Conservation (phyloP, 2,797 vertebrate genomes). For the Pangasius sanitwongsei region DNA sequence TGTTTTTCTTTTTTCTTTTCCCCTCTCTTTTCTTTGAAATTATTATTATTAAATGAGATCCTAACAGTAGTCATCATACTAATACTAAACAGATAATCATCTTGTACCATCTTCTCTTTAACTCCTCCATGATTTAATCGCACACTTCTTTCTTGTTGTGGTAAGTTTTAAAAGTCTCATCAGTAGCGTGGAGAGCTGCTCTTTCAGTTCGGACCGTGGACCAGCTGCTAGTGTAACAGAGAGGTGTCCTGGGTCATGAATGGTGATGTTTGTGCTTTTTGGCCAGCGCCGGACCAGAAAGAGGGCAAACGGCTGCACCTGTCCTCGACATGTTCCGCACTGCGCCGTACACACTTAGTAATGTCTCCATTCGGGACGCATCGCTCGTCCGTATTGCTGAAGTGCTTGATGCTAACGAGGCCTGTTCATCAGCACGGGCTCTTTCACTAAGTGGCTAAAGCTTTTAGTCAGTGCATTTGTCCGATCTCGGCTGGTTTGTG, state of each 20-base stretch:
- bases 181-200: background rate
- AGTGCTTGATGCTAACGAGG: constrained; percentile 27
- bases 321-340: constrained; percentile 56
- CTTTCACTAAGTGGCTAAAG: constrained; percentile 44
- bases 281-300: constrained; percentile 8
- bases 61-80: background rate
- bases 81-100: background rate
- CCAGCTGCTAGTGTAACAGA: background rate
- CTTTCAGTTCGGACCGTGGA: background rate
- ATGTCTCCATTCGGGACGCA: constrained; percentile 43
- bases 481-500: background rate
- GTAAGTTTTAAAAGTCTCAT: background rate
- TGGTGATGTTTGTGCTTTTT: constrained; percentile 18
- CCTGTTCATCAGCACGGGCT: constrained; percentile 25
- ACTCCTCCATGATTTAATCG: background rate
- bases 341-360: constrained; percentile 42
- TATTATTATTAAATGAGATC: background rate
- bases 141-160: background rate
- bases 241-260: constrained; percentile 23
- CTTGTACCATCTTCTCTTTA: background rate
- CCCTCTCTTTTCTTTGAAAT: background rate
- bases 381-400: constrained; percentile 46
- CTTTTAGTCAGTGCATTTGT: constrained; percentile 20
- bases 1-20: too few species aligned
- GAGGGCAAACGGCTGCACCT: constrained; percentile 59